Base-by-base conservation (phyloP, 1,140 invertebrate genomes). In the Hydropsyche tenuis region DNA sequence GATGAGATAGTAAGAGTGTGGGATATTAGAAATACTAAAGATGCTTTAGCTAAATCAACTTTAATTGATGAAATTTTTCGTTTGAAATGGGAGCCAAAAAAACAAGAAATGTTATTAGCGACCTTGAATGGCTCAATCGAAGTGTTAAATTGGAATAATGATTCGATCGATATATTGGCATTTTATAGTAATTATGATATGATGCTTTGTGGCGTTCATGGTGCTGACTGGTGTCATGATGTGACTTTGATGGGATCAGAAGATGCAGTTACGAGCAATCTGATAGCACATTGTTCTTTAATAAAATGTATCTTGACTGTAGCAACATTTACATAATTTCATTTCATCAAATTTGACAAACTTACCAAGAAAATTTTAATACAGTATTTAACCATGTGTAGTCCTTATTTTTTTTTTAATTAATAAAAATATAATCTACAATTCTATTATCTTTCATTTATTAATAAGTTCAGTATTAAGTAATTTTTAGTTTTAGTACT, bases 81-180 rank as follows among this genome's bases (percentile, higher is more conserved):
- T 53, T 81, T 97, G 0, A 97, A 96, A 80, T 94, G 92, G 89
- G 90, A 95, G 79, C 91, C 93, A 1, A 81, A 81, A 37, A 75
- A 81, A 25, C 80, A 80, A 4, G 80, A 85, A 69, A 80, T 87
- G 53, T 80, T 97, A 42, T 80, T 96, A 53, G 90, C 90, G 1
- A 94, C 95, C 79, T 97, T 97, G 95, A 91, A 95, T 77, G 91
- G 91, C 72, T 94, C 94, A 18, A 95, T 94, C 79, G 88, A 90
- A 78, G 81, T 94, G n/a, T 79, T 96, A 42, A 82, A 89, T 78
- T 83, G 79, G 20, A 16, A 60, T 80, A 14, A 69, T 75, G 30
- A 64, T 77, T 30, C 79, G 81, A 14, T 37, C 9, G 30, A 37
- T 37, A 71, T 83, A 1, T 75, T 88, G 18, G 85, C 83, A 5